Base-by-base conservation (phyloP, 2,888 invertebrate genomes). In the Neoaliturus tenellus region DNA sequence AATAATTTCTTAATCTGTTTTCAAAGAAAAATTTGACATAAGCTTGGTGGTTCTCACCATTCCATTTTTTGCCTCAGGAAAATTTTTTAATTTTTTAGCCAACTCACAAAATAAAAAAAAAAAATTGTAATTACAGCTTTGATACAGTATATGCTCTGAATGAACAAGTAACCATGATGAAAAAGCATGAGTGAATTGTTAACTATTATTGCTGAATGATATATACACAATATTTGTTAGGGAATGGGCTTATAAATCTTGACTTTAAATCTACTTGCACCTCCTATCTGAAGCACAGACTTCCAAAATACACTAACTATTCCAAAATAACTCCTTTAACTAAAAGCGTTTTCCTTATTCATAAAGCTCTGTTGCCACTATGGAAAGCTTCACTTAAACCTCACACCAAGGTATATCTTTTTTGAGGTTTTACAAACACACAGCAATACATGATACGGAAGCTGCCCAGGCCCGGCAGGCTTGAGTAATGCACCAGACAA, bases 291-390 rank as follows among this genome's bases (percentile, higher is more conserved):
- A 62, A 62, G 62, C 62, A 62, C 62, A 62, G 28, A 28, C 62
- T 25, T 62, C n/a, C 62, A 62, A 62, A 62, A 62, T 14, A 62
- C 62, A 62, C 62, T 62, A 62, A 17, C 62, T 62, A 62, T 28
- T 55, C 17, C 25, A 20, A 55, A 55, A 55, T 62, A 31, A 28
- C 62, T 62, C 62, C 62, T 62, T 62, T 20, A 6, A 62, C 62
- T 55, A 62, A 62, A 62, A 62, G 62, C 62, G 17, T 62, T 28
- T 10, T 62, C 14, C 12, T 62, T 62, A 2, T 10, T 62, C 28
- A 31, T 62, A 62, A 62, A 62, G 62, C 62, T 25, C 14, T 28
- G 25, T 62, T 31, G 62, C 62, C 28, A 62, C 62, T 62, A 62
- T 62, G 3, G n/a, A 62, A 62, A 62, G 62, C 62, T 62, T 44